These are phyloP conservation scores for Seira sanloemensis DNA, from an alignment of 2,888 invertebrate species.

Conservation along the genomic window DNA sequence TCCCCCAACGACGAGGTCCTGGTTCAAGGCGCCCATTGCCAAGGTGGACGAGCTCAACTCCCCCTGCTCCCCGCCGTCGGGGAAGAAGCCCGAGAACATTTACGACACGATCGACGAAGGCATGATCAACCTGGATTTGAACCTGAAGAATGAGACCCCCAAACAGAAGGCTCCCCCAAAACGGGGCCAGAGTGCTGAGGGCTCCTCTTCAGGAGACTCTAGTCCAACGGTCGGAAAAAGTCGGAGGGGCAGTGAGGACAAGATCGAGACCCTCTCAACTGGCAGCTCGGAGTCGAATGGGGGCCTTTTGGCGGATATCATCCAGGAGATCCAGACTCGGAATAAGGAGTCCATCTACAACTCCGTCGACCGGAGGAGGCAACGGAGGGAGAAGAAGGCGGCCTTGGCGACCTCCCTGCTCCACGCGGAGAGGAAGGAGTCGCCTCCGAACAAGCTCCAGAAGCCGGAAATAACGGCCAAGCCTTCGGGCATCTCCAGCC, in stretches of 20 bases:
- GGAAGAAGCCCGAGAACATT: conserved; percentile 65
- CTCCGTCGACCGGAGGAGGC: conserved; percentile 68
- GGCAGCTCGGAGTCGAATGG: conserved; percentile 82
- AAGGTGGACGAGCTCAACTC: conserved; percentile 64
- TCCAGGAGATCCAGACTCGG: conserved; percentile 89
- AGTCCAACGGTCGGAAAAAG: conserved; percentile 28
- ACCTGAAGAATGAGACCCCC: too few relatives aligned
- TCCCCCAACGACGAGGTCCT: background rate
- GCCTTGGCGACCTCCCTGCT: conserved; percentile 46
- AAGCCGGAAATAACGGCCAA: conserved; percentile 51
- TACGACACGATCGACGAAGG: conserved; percentile 72
- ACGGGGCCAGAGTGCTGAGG: background rate
- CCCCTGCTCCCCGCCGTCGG: conserved; percentile 29
- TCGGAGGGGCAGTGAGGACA: conserved; percentile 58
- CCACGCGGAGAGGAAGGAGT: background rate
- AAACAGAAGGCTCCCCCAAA: background rate
- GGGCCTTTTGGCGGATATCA: conserved; percentile 90
- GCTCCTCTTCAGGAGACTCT: conserved; percentile 47
- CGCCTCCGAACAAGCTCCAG: background rate
- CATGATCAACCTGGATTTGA: conserved; percentile 16
- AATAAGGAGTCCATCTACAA: conserved; percentile 90
- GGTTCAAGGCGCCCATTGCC: conserved; percentile 65
- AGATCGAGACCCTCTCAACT: conserved; percentile 74
- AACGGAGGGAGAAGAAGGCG: conserved; percentile 64
- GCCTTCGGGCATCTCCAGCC: conserved; percentile 6